A percentile compares a stretch with the other conserved stretches of the same genome.
phyloP scores from a whole-genome alignment of 2,797 vertebrate species.

The Acanthurus tractus region DNA sequence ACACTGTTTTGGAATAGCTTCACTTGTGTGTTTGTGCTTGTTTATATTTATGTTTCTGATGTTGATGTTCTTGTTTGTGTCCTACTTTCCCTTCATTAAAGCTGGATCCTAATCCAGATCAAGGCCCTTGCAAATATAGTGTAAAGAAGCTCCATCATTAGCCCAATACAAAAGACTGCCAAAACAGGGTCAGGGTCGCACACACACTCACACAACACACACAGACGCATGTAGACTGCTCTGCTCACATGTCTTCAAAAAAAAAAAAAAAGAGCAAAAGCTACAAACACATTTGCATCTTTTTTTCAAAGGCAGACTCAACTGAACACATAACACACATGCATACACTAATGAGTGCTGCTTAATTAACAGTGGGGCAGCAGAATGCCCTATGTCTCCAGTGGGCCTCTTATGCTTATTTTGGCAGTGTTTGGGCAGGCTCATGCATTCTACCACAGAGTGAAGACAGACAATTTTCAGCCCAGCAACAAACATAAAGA shows the following conservation, averaged over 20 bases:
- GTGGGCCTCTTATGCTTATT: constrained; percentile 46
- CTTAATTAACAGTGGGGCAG: constrained; percentile 61
- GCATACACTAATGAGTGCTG: constrained; percentile 67
- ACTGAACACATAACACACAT: constrained; percentile 35
- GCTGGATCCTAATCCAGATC: constrained; percentile 74
- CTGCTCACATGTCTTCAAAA: constrained; percentile 42
- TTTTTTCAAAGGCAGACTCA: constrained; percentile 13
- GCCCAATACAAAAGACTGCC: constrained; percentile 79
- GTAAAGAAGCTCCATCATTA: constrained; percentile 85
- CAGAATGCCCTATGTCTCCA: constrained; percentile 45
- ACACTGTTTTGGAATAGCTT: background rate
- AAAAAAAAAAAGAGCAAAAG: constrained; percentile 25
- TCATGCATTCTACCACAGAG: constrained; percentile 4
- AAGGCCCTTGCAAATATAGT: constrained; percentile 79
- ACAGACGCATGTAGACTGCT: constrained; percentile 1
- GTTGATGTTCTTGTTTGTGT: constrained; percentile 61
- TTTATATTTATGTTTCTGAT: constrained; percentile 53
- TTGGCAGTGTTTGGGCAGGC: constrained; percentile 7
- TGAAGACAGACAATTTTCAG: constrained; percentile 1
- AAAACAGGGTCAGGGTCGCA: constrained; percentile 78
- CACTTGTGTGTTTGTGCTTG: constrained; percentile 22
- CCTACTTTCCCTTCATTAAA: constrained; percentile 81
- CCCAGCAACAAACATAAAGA: background rate
- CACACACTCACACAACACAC: constrained; percentile 27
- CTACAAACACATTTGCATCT: constrained; percentile 54